Evolutionary conservation across 1,140 invertebrate genomes (phyloP).

Genomic region (Mercenaria mercenaria): DNA sequence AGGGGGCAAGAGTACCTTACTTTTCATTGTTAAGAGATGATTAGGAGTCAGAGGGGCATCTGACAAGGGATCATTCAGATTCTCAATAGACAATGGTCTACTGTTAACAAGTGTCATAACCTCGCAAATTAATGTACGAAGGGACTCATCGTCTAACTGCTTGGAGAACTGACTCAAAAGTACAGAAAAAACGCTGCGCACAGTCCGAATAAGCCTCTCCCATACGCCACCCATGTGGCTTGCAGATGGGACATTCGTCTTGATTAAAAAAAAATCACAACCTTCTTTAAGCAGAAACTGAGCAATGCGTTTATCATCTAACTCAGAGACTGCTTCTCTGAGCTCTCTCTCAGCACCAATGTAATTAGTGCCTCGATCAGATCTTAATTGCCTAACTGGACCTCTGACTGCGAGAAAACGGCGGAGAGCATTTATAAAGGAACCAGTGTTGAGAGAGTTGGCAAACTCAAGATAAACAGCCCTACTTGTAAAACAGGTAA

Average conservation of each 20-base stretch:
- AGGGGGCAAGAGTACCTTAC: constrained; percentile 46
- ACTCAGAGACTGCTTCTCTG: neutral
- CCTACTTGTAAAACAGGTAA: constrained; percentile 70
- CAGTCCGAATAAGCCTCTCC: constrained; percentile 58
- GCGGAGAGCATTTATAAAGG: constrained; percentile 14
- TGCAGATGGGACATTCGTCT: constrained; percentile 59
- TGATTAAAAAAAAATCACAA: constrained; percentile 57
- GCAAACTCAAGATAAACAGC: constrained; percentile 72
- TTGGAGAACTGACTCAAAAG: neutral
- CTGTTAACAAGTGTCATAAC: constrained; percentile 50
- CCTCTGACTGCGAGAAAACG: constrained; percentile 28
- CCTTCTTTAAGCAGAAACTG: constrained; percentile 13
- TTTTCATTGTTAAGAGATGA: constrained; percentile 54
- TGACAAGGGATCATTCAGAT: constrained; percentile 55
- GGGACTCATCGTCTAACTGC: constrained; percentile 54
- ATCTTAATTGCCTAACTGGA: neutral
- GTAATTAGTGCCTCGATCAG: constrained; percentile 20
- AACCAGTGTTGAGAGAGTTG: constrained; percentile 20
- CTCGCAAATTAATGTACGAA: constrained; percentile 54
- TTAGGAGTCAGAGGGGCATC: constrained; percentile 50
- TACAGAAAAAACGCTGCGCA: constrained; percentile 22
- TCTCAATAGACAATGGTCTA: constrained; percentile 48
- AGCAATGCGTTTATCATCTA: neutral
- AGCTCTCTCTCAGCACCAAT: constrained; percentile 6
- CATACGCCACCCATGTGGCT: constrained; percentile 64